These are phyloP conservation scores for Stictonetta naevosa DNA, from an alignment of 2,113 vertebrate genomes.

Conservation along the genomic window DNA sequence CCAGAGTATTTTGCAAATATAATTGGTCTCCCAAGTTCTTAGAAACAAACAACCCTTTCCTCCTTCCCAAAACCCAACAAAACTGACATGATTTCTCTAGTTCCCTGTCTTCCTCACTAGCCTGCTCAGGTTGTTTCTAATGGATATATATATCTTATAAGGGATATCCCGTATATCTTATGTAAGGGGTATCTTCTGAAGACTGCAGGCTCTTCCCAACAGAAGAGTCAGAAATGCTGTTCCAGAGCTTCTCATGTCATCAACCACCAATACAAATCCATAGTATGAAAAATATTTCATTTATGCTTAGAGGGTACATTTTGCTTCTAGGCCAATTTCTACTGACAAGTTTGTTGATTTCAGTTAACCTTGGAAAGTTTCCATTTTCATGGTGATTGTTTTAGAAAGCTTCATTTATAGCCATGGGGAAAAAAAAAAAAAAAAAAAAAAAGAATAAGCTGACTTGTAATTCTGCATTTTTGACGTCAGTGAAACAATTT, in stretches of 20 bases:
- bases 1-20: neutral
- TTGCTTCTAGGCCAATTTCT: neutral
- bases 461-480: conserved; percentile 50
- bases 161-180: too few species aligned
- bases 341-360: conserved; percentile 36
- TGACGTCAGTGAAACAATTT: conserved; percentile 60
- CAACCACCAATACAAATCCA: neutral
- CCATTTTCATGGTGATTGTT: conserved; percentile 24
- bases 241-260: neutral
- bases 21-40: neutral
- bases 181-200: neutral
- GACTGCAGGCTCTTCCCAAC: neutral
- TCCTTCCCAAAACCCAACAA: neutral
- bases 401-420: conserved; percentile 51
- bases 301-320: neutral
- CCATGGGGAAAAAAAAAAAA: neutral
- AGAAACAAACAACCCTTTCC: neutral
- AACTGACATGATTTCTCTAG: neutral
- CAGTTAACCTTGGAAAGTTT: conserved; percentile 46
- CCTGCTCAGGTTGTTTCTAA: neutral
- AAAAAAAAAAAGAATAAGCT: conserved; percentile 3
- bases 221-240: neutral
- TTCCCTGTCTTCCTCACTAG: neutral
- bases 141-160: too few species aligned
- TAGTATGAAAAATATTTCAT: neutral